A percentile compares a stretch with the other conserved stretches of the same genome.
phyloP scores from a whole-genome alignment of 1,140 invertebrate genomes.

The Chrysopa pallens region DNA sequence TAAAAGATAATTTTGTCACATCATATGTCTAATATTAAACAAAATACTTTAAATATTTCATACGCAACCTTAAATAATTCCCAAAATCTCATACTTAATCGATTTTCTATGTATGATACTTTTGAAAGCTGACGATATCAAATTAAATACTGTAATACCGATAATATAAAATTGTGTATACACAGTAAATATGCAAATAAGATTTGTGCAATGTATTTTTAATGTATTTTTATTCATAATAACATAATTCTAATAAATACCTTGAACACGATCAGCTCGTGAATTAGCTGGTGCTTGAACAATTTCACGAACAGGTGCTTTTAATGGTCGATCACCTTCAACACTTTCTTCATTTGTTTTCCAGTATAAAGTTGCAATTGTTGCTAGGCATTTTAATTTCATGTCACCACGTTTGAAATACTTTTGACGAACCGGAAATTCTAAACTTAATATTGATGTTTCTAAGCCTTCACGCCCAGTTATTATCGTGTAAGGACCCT shows the following conservation, averaged over 20 bases:
- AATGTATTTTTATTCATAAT: no score
- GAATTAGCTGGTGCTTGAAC: slow-evolving; percentile 24
- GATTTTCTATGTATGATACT: no score
- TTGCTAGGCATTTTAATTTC: slow-evolving; percentile 75
- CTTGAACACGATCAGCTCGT: slow-evolving; percentile 34
- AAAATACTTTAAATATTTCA: no score
- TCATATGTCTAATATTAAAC: no score
- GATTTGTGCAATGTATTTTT: no score
- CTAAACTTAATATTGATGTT: slow-evolving; percentile 46
- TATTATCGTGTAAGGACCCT: slow-evolving; percentile 22
- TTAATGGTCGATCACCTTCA: slow-evolving; percentile 43
- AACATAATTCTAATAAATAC: slow-evolving; percentile 11
- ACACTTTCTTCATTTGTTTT: slow-evolving; percentile 69
- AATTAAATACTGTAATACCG: no score
- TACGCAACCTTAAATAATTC: no score
- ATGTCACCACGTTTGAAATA: slow-evolving; percentile 69
- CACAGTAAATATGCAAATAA: no score
- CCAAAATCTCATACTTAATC: no score
- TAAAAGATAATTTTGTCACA: no score
- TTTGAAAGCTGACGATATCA: no score
- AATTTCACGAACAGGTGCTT: slow-evolving; percentile 42
- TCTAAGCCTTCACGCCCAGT: slow-evolving; percentile 42
- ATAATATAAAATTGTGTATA: no score
- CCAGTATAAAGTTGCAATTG: slow-evolving; percentile 66
- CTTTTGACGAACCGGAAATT: slow-evolving; percentile 52